phyloP scores from a whole-genome alignment of 2,113 vertebrate genomes.

The Oryzias melastigma region DNA sequence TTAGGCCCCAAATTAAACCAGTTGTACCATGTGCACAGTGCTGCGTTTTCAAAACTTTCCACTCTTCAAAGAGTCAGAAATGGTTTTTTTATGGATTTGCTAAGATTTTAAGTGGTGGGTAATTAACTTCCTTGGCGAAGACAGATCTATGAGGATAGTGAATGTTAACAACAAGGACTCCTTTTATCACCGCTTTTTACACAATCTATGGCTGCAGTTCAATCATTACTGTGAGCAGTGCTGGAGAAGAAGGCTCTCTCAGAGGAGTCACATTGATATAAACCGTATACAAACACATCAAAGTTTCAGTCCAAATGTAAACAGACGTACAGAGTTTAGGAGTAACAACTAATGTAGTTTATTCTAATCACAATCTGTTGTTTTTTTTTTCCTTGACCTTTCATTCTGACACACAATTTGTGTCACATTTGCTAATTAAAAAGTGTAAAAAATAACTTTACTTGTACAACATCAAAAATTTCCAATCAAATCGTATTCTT shows the following conservation, averaged over 20 bases:
- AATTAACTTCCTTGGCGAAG: constrained; percentile 33
- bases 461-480: neutral
- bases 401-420: no score
- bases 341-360: neutral
- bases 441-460: constrained; percentile 11
- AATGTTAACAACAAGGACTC: constrained; percentile 12
- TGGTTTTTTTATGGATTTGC: constrained; percentile 16
- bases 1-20: constrained; percentile 54
- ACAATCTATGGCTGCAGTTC: constrained; percentile 8
- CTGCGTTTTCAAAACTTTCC: constrained; percentile 25
- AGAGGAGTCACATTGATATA: neutral
- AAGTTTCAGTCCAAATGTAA: neutral
- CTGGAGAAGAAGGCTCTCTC: neutral
- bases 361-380: neutral
- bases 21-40: constrained; percentile 37
- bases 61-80: constrained; percentile 19
- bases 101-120: constrained; percentile 31
- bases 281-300: neutral
- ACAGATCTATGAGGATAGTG: constrained; percentile 4
- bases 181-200: constrained; percentile 1
- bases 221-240: constrained; percentile 5
- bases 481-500: neutral
- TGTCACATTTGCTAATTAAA: neutral
- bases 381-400: neutral
- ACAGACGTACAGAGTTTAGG: neutral